phyloP scores from a whole-genome alignment of 2,888 invertebrate genomes.

The Lamproptera curius region DNA sequence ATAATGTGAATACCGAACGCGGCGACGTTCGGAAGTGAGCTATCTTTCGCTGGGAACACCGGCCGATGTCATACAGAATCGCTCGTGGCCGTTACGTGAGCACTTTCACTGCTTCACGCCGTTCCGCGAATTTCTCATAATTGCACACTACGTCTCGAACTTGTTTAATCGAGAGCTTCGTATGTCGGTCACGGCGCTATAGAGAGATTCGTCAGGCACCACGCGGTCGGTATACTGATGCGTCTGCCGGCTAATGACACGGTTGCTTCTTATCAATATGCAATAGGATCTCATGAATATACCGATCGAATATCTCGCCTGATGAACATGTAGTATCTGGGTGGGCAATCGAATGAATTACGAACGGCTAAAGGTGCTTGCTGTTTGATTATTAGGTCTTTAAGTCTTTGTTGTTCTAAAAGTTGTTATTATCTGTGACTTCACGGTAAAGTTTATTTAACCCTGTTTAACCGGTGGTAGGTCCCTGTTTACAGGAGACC shows the following conservation, averaged over 20 bases:
- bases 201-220: conserved; percentile 16
- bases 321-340: too few species aligned
- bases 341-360: too few species aligned
- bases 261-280: neutral
- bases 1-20: too few species aligned
- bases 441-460: too few species aligned
- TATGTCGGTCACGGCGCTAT: conserved; percentile 29
- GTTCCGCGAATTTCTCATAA: conserved; percentile 43
- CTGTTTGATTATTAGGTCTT: too few species aligned
- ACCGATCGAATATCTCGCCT: neutral
- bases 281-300: neutral
- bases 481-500: too few species aligned
- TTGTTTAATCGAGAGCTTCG: conserved; percentile 29
- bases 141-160: conserved; percentile 32
- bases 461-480: too few species aligned
- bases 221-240: neutral
- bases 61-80: conserved; percentile 25
- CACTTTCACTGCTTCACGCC: conserved; percentile 51
- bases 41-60: neutral
- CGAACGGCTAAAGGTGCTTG: too few species aligned
- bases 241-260: neutral
- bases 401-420: too few species aligned
- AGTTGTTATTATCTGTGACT: too few species aligned
- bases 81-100: conserved; percentile 35
- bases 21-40: too few species aligned